Evolutionary conservation across 2,113 vertebrate species (phyloP).

Genomic region (Rhinoderma darwinii): DNA sequence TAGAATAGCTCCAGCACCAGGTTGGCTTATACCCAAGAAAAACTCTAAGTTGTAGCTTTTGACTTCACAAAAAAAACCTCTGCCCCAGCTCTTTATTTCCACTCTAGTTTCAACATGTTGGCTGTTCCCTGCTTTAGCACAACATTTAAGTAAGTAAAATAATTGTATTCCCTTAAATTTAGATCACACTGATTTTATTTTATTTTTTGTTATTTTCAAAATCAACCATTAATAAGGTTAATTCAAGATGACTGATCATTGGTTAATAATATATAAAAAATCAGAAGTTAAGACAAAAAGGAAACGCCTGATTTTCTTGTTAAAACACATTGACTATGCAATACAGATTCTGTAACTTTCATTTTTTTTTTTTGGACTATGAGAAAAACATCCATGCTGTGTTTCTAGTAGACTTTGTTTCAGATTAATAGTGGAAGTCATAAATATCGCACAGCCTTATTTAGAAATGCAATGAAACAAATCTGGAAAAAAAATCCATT

Average conservation of each 20-base stretch:
- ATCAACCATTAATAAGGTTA: too few species aligned
- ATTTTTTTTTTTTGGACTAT: not conserved
- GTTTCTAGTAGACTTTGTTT: conserved; percentile 19
- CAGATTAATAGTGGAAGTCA: conserved; percentile 18
- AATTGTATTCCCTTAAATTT: not conserved
- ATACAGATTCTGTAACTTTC: not conserved
- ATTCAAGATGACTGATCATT: not conserved
- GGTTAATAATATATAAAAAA: not conserved
- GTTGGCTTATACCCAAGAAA: conserved; percentile 8
- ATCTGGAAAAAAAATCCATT: conserved; percentile 62
- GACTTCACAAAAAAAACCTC: not conserved
- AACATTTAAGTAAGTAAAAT: not conserved
- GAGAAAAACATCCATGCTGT: not conserved
- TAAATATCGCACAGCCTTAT: conserved; percentile 21
- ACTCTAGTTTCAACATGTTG: not conserved
- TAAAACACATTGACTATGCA: not conserved
- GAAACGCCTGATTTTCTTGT: not conserved
- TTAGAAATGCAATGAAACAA: conserved; percentile 40
- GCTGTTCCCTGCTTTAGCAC: not conserved
- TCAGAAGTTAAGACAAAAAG: not conserved
- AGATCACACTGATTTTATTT: not conserved
- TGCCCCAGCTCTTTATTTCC: not conserved
- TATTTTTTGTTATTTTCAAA: not conserved
- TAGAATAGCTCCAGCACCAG: not conserved
- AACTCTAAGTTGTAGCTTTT: conserved; percentile 4